Base-by-base conservation (phyloP, 35 echinoderm and acorn worm genomes). In the Patiria miniata region DNA sequence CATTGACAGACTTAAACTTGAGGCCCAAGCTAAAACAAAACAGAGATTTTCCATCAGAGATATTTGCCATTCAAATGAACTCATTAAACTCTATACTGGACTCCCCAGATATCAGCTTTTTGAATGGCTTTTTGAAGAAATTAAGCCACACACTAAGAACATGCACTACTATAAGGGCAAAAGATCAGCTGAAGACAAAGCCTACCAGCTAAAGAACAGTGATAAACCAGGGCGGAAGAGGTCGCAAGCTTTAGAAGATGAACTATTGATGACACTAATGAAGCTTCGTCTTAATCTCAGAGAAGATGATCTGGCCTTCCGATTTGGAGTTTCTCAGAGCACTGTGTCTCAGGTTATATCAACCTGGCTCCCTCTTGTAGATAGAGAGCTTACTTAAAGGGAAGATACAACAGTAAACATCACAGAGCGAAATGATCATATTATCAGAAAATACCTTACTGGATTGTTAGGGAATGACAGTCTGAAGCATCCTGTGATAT, bases 291-390 rank as follows among this genome's bases (percentile, higher is more conserved):
- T 88, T 18, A 93, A 82, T 78, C 44, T 93, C 12, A 26, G 39
- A 39, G 85, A 88, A 87, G 79, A 78, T 37, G 78, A 83, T 57
- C 10, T 93, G 19, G 57, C 79, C 18, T 82, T 88, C 61, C 9
- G 78, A 2, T 93, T 93, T 80, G 52, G 51, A 26, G 32, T 85
- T 30, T 21, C 55, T 10, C 80, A 79, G 42, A 78, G 78, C n/a
- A 78, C 79, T 51, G 91, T 93, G 26, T 93, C 91, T 19, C 91
- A 84, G 52, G 44, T 93, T 18, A 15, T 89, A 0, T 88, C 85
- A 21, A 93, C 91, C 36, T 93, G 91, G 91, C 52, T 93, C 15
- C 91, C 91, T 28, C 76, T 87, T 68, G 28, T 88, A 79, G 80
- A n/a, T 26, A 16, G 30, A 23, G 91, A 93, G 77, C 80, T 89